phyloP scores from a whole-genome alignment of 2,888 invertebrate genomes.

The Nymphalis urticae region DNA sequence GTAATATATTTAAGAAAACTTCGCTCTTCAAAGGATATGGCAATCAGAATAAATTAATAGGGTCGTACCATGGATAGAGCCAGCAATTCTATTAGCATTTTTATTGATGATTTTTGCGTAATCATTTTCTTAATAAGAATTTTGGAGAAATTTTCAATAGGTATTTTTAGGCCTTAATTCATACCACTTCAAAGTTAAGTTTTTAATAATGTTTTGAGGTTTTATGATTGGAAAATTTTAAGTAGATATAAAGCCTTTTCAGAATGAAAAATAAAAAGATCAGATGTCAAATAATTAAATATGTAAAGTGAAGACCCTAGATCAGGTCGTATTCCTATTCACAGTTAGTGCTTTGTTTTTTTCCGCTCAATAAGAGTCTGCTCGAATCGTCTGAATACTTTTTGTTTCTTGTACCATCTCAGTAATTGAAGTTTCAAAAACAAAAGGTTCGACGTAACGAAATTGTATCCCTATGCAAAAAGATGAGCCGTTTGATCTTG shows the following conservation, averaged over 20 bases:
- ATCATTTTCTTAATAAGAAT: slow-evolving; percentile 22
- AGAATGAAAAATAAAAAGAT: not conserved
- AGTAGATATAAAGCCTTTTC: not conserved
- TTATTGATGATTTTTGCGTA: slow-evolving; percentile 20
- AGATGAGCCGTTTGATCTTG: not conserved
- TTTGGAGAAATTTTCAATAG: not conserved
- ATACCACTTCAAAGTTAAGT: no score
- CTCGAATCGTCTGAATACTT: slow-evolving; percentile 42
- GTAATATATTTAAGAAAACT: slow-evolving; percentile 45
- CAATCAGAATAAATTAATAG: slow-evolving; percentile 40
- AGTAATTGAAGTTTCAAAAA: slow-evolving; percentile 49
- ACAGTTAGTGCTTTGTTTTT: slow-evolving; percentile 38
- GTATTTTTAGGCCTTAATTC: not conserved
- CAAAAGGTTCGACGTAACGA: slow-evolving; percentile 29
- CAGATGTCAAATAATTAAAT: slow-evolving; percentile 2
- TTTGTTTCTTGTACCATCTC: slow-evolving; percentile 46
- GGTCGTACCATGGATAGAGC: slow-evolving; percentile 22
- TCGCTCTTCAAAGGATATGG: slow-evolving; percentile 38
- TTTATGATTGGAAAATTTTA: no score
- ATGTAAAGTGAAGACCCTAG: slow-evolving; percentile 15
- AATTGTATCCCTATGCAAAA: slow-evolving; percentile 21
- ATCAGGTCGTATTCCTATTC: slow-evolving; percentile 30
- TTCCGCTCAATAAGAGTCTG: slow-evolving; percentile 37
- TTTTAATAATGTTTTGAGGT: no score
- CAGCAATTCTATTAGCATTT: slow-evolving; percentile 33